Base-by-base conservation (phyloP, 2,888 invertebrate species). In the Rotaria magnacalcarata region DNA sequence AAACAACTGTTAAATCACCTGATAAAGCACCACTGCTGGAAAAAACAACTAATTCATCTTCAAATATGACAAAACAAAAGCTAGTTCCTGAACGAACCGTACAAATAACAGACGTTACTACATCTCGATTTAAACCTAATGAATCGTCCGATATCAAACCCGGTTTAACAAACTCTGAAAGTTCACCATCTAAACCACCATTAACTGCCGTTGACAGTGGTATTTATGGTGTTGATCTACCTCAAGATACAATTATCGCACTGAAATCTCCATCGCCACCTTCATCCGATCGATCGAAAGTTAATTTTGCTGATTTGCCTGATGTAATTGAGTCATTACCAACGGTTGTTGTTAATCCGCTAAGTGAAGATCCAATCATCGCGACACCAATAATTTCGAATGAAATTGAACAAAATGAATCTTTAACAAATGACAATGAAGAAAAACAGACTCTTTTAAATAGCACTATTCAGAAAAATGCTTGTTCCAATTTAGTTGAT, bases 21-120 rank as follows among this genome's bases (percentile, higher is more conserved):
- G 80, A 80, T n/a, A 80, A 80, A 80, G 47, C 80, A 19, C 80
- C 80, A 80, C n/a, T 80, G 1, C 80, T 80, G 47, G 47, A 80
- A 24, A 24, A 43, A 47, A 5, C n/a, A 10, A 80, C 47, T 47
- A 43, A 24, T 47, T 2, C 47, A n/a, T 21, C 43, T 10, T 19
- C 80, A 47, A 6, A 47, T 24, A 34, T n/a, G 3, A 8, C 43
- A 47, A 47, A 43, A 47, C 80, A 24, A 43, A 80, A 80, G n/a
- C 11, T 80, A 47, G 47, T 80, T 11, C 80, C 80, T 24, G 80
- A 80, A 47, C 21, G 80, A 43, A 80, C 80, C 1, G 80, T 80
- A 24, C 43, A 41, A 80, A n/a, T 34, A 43, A 0, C 41, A 47
- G 43, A 43, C 24, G 34, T 34, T 47, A 47, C 4, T 34, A 27